Evolutionary conservation across 2,888 invertebrate genomes (phyloP), one percentile per base, ranked within the genome.

Genomic region (Prionchulus punctatus): DNA sequence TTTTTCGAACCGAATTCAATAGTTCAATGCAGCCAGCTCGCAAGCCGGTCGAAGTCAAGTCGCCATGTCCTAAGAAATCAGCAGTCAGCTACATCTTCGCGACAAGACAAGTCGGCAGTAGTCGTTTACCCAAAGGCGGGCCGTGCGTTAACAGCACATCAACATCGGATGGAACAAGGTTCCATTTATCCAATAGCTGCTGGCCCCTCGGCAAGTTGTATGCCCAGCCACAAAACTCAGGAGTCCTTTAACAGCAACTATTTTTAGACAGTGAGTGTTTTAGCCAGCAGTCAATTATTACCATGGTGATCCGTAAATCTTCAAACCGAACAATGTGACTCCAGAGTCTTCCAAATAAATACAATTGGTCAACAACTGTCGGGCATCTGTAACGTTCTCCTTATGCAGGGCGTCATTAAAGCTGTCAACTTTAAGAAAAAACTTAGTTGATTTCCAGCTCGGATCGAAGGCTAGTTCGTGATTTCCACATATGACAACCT

Each of bases 401-500:
- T 79, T 79, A 64, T 79, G 75, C 12, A 82, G 78, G n/a, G 82
- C 82, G 65, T 79, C 79, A 55, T n/a, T n/a, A n/a, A n/a, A n/a
- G n/a, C n/a, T n/a, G n/a, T n/a, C n/a, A 21, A 45, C 26, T 21
- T 49, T 49, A 49, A 26, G 28, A 7, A 49, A 7, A 4, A 30
- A 49, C 4, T 4, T 7, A 15, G 4, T 49, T 26, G 50, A 30
- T 7, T 7, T 15, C 50, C 50, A 49, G 28, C 15, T 28, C 4
- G 7, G 27, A 72, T 86, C 86, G 67, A 87, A 85, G 66, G 84
- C 84, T 50, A 86, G 73, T 68, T 87, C 86, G 72, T 87, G 86
- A 74, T 87, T 87, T 25, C 87, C 87, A 54, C 85, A 84, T 64
- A 87, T 86, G 0, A 85, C 84, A 58, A 87, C 77, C 73, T 86